Evolutionary conservation across 2,888 invertebrate genomes (phyloP).

Genomic region (Odontocerum albicorne): DNA sequence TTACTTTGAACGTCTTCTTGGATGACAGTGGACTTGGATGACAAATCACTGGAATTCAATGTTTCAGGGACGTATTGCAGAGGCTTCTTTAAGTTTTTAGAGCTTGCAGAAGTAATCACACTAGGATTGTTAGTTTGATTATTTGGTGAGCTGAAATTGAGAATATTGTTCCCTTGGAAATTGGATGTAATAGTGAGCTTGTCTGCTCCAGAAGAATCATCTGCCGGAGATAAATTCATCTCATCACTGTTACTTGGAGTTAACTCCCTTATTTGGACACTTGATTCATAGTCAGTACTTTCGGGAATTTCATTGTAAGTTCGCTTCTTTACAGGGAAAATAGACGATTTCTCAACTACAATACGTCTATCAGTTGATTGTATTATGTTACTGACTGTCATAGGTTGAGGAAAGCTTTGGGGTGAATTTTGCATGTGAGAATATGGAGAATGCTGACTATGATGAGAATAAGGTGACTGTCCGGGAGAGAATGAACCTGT

Average conservation of each 20-base stretch:
- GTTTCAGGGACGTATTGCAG: background rate
- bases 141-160: background rate
- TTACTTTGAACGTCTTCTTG: constrained; percentile 1
- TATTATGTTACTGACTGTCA: constrained; percentile 12
- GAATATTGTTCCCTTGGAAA: constrained; percentile 6
- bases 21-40: background rate
- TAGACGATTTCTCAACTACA: constrained; percentile 44
- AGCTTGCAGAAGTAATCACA: constrained; percentile 13
- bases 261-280: constrained; percentile 31
- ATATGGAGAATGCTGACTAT: constrained; percentile 44
- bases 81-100: constrained; percentile 5
- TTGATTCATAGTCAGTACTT: constrained; percentile 2
- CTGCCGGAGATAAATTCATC: background rate
- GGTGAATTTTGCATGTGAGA: constrained; percentile 46
- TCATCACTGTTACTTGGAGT: background rate
- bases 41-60: background rate
- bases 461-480: constrained; percentile 48
- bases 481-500: constrained; percentile 47
- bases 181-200: background rate
- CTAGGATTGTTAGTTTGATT: constrained; percentile 14
- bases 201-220: background rate
- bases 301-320: constrained; percentile 54
- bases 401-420: constrained; percentile 39
- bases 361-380: constrained; percentile 10
- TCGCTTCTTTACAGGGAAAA: constrained; percentile 67